Evolutionary conservation across 2,888 invertebrate genomes (phyloP).

Genomic region (Meandrusa payeni): DNA sequence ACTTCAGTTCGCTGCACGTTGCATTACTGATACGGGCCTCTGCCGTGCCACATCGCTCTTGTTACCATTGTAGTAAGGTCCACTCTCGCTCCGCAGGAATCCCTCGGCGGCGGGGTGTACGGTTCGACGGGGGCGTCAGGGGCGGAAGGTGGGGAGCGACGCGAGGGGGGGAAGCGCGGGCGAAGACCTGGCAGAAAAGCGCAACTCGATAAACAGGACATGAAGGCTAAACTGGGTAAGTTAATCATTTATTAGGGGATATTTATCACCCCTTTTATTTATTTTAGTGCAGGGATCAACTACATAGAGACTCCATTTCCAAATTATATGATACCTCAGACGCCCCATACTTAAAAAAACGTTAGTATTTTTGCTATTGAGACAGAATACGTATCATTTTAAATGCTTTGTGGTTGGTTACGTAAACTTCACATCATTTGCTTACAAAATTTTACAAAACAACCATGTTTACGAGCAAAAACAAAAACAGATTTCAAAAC

Average conservation of each 20-base stretch:
- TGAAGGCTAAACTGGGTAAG: constrained; percentile 95
- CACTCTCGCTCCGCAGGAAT: constrained; percentile 46
- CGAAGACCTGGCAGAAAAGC: constrained; percentile 93
- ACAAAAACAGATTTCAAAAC: no score
- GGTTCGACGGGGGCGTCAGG: constrained; percentile 62
- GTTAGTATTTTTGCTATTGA: no score
- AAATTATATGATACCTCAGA: no score
- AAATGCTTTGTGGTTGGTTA: no score
- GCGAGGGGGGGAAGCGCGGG: constrained; percentile 92
- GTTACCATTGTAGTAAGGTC: not conserved
- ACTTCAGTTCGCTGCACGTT: constrained; percentile 7
- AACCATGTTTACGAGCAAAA: no score
- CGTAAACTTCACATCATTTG: no score
- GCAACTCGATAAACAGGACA: constrained; percentile 92
- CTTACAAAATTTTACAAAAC: no score
- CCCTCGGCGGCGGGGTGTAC: constrained; percentile 53
- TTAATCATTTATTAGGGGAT: constrained; percentile 15
- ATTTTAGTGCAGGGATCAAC: no score
- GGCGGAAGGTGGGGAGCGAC: constrained; percentile 82
- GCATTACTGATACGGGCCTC: constrained; percentile 4
- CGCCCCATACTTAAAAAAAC: no score
- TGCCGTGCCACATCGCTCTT: not conserved
- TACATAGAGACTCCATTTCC: no score
- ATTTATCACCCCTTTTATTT: no score
- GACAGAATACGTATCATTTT: no score